These are phyloP conservation scores for Chitala chitala DNA, from an alignment of 2,113 vertebrate genomes.

Conservation along the genomic window DNA sequence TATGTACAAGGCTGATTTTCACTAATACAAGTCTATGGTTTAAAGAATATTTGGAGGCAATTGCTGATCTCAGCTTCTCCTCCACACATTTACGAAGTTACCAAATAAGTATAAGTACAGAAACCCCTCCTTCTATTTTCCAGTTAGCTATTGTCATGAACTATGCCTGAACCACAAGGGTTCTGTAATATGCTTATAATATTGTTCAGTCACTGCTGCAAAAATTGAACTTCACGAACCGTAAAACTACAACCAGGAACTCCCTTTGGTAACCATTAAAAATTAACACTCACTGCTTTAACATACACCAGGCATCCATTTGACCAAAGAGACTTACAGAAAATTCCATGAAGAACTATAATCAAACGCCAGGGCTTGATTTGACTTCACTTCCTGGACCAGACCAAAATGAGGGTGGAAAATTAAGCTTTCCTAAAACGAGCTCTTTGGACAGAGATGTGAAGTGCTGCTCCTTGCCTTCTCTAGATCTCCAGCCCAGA, in stretches of 20 bases:
- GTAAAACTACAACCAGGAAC: background rate
- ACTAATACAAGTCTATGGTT: background rate
- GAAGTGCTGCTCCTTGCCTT: background rate
- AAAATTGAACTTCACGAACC: background rate
- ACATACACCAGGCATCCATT: background rate
- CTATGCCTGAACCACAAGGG: background rate
- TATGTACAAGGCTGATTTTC: background rate
- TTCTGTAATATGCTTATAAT: background rate
- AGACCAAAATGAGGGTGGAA: slow-evolving; percentile 9
- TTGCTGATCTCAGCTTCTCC: background rate
- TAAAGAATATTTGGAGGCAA: background rate
- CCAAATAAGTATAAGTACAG: slow-evolving; percentile 12
- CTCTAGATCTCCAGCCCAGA: background rate
- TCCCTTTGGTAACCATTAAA: background rate
- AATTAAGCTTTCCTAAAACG: slow-evolving; percentile 12
- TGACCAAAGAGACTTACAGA: background rate
- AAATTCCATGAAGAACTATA: background rate
- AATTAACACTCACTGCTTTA: slow-evolving; percentile 2
- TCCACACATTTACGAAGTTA: background rate
- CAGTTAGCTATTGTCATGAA: background rate
- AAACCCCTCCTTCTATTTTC: background rate
- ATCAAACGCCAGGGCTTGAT: background rate
- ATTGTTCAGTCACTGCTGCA: background rate
- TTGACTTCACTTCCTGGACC: background rate
- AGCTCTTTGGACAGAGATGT: background rate